Base-by-base conservation (phyloP, 2,113 vertebrate species). In the Candoia aspera region DNA sequence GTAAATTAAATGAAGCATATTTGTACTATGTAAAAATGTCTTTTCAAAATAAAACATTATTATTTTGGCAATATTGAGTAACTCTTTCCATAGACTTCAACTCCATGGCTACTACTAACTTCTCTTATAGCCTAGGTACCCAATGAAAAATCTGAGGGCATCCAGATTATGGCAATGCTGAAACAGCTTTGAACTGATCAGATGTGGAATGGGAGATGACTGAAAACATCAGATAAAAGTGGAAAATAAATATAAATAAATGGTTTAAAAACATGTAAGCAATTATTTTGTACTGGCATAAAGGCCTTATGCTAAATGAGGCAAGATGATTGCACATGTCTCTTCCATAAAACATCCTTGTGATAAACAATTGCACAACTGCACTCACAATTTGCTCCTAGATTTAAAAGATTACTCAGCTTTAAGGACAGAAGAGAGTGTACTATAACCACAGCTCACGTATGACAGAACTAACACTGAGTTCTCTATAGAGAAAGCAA, bases 11-110 rank as follows among this genome's bases (percentile, higher is more conserved):
- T 0, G 0, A 26, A 89, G 42, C 37, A 84, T 21, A 1, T 54
- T 57, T 93, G 87, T 85, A 64, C 24, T 92, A 90, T 86, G 6
- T 24, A 57, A 90, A 8, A 57, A 59, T 73, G 86, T 9, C 53
- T 95, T 93, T 90, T 64, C 10, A 91, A 90, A 59, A 55, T 12
- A 86, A 91, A 53, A 64, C 49, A 49, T 49, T 42, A 79, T 79
- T 79, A 79, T 79, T 79, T 79, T 88, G 42, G 29, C 26, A 79
- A 62, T 17, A 86, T 13, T 90, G 33, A 83, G 54, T 15, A 79
- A 79, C 33, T 42, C 17, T 79, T 79, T 79, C 33, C 37, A 17
- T 42, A 21, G 19, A 42, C 73, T 79, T 79, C 33, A 79, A 2
- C 19, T 79, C 73, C 33, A 79, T 2, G 33, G 33, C 33, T 21